A percentile compares a stretch with the other conserved stretches of the same genome.
Conservation (phyloP, 2,888 invertebrate genomes). For the Hypomecis atomaria region DNA sequence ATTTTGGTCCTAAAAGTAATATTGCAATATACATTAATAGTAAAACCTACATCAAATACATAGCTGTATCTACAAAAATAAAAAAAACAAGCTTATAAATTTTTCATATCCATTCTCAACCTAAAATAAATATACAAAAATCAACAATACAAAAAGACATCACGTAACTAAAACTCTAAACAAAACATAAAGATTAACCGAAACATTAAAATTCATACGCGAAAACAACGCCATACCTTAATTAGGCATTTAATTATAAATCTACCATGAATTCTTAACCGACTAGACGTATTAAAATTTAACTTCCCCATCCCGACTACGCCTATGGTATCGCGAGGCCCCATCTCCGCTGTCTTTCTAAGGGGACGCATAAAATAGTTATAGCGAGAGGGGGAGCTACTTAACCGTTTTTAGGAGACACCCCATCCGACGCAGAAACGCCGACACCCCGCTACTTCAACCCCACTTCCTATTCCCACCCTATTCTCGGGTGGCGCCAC, state of each 20-base stretch:
- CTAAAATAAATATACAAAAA: neutral
- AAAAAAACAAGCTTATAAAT: too few species aligned
- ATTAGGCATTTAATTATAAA: conserved; percentile 83
- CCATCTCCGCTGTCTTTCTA: conserved; percentile 83
- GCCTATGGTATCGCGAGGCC: conserved; percentile 76
- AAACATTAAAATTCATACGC: conserved; percentile 66
- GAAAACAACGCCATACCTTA: conserved; percentile 73
- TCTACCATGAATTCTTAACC: conserved; percentile 82
- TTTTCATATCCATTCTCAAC: neutral
- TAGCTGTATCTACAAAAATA: too few species aligned
- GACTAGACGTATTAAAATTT: conserved; percentile 82
- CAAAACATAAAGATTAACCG: conserved; percentile 49
- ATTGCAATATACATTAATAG: too few species aligned
- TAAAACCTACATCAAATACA: too few species aligned
- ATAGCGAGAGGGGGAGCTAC: conserved; percentile 82
- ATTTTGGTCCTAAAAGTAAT: too few species aligned
- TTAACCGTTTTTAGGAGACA: conserved; percentile 85
- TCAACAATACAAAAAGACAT: neutral
- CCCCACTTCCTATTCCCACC: conserved; percentile 77
- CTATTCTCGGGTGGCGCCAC: conserved; percentile 58
- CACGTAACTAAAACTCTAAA: conserved; percentile 41
- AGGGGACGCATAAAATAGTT: conserved; percentile 85
- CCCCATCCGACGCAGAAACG: conserved; percentile 77
- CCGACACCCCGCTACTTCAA: conserved; percentile 76
- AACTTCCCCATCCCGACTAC: conserved; percentile 74